Evolutionary conservation across 2,113 vertebrate species (phyloP).

Genomic region (Caretta caretta): DNA sequence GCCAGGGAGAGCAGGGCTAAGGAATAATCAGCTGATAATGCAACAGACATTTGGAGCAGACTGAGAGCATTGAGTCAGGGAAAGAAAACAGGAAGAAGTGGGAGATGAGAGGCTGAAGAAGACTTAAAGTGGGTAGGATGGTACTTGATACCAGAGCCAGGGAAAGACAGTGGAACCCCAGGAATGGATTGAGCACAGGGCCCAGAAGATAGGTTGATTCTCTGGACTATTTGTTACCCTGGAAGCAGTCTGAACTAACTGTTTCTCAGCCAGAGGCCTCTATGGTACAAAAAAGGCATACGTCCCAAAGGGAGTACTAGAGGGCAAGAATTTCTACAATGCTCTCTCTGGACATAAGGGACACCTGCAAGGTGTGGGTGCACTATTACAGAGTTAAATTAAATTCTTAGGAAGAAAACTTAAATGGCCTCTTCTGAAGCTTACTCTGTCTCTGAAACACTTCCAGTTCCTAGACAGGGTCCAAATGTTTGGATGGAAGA

Average conservation of each 20-base stretch:
- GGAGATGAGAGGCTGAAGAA: too few species aligned
- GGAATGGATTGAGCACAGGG: not conserved
- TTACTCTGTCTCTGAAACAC: not conserved
- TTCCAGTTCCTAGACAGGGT: not conserved
- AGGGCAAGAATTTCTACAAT: not conserved
- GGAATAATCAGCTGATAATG: not conserved
- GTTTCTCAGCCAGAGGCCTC: not conserved
- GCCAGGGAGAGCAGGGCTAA: not conserved
- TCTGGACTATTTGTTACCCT: not conserved
- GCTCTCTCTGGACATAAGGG: not conserved
- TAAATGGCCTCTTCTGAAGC: not conserved
- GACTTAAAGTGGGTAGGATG: not conserved
- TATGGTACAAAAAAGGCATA: not conserved
- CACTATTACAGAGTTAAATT: not conserved
- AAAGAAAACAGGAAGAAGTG: not conserved
- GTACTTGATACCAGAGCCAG: not conserved
- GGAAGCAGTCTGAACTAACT: not conserved
- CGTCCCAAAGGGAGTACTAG: too few species aligned
- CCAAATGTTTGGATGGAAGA: accelerated
- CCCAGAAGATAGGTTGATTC: not conserved
- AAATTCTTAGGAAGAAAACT: not conserved
- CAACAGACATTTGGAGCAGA: not conserved
- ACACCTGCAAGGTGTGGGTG: not conserved
- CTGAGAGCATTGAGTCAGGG: not conserved
- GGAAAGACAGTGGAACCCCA: not conserved